Evolutionary conservation across 2,888 invertebrate species (phyloP), one percentile per base, ranked within the genome.

Genomic region (Aphrophora alni): DNA sequence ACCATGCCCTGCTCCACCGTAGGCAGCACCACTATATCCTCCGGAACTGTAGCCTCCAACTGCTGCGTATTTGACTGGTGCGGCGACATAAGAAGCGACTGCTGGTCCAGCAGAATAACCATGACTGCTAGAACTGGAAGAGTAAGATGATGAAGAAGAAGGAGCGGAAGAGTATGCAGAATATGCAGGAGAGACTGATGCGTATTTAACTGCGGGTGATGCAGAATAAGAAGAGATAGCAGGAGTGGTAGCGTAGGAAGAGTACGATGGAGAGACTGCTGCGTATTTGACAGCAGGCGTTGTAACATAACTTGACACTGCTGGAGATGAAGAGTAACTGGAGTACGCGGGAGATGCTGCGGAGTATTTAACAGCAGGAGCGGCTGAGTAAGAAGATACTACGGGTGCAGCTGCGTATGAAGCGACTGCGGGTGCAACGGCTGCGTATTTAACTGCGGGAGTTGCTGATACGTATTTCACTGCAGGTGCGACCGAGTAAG

Each of bases 111-210:
- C 5, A 88, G 89, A 44, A 86, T 88, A 0, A 88, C 82, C 51
- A 51, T 81, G 70, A 87, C 59, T 21, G 8, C 76, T 78, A 2
- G 86, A 33, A 85, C 87, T 80, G 81, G 84, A 10, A 86, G 86
- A 14, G 86, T 87, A 68, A 78, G 85, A 38, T 68, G 82, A 17
- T 86, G 86, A 12, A 87, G 81, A 0, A 27, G 80, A 0, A 27
- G 69, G 81, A 88, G 88, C 7, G 86, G 84, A 4, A 90, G 85
- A 0, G 90, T 90, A 59, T 89, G 89, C 84, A 90, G 85, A 2
- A 90, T 90, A 59, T 89, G 89, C 84, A 89, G 87, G 0, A 89
- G 89, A 0, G 90, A 90, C 90, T 5, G 89, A 87, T 81, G 90
- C 90, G 86, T 87, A 90, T 5, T 90, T 87, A 0, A 90, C 90